Evolutionary conservation across 2,113 vertebrate genomes (phyloP).

Genomic region (Arothron firmamentum): DNA sequence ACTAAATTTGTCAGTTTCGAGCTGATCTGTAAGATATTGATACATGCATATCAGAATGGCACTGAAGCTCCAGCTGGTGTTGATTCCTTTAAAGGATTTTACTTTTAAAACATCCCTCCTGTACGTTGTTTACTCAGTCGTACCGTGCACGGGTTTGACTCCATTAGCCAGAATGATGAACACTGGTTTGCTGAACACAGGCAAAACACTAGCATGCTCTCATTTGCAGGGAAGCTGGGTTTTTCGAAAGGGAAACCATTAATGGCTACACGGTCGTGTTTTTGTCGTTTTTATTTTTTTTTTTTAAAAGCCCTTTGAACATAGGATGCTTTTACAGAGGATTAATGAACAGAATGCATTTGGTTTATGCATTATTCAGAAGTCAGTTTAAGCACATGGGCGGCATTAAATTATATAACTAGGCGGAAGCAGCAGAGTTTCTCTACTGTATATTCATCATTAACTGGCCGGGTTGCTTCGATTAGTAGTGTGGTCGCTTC

Average conservation of each 20-base stretch:
- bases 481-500: slow-evolving; percentile 44
- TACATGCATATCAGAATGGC: too few relatives aligned
- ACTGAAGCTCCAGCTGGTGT: too few relatives aligned
- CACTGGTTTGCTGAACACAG: slow-evolving; percentile 39
- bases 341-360: slow-evolving; percentile 54
- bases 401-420: slow-evolving; percentile 54
- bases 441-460: slow-evolving; percentile 44
- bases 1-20: slow-evolving; percentile 4
- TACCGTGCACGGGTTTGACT: slow-evolving; percentile 38
- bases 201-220: slow-evolving; percentile 38
- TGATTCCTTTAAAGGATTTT: too few relatives aligned
- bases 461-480: slow-evolving; percentile 49
- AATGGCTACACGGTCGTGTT: slow-evolving; percentile 18
- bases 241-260: slow-evolving; percentile 34
- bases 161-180: slow-evolving; percentile 37
- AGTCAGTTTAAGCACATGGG: slow-evolving; percentile 49
- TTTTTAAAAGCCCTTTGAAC: slow-evolving; percentile 33
- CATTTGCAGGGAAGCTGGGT: slow-evolving; percentile 14
- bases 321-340: slow-evolving; percentile 46
- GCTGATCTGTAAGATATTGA: background rate
- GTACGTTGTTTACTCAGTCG: slow-evolving; percentile 53
- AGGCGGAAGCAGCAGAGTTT: slow-evolving; percentile 26
- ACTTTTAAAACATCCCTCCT: too few relatives aligned
- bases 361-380: slow-evolving; percentile 50
- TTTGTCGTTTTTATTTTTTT: slow-evolving; percentile 10